phyloP scores from a whole-genome alignment of 2,888 invertebrate genomes.

The Candidula unifasciata region DNA sequence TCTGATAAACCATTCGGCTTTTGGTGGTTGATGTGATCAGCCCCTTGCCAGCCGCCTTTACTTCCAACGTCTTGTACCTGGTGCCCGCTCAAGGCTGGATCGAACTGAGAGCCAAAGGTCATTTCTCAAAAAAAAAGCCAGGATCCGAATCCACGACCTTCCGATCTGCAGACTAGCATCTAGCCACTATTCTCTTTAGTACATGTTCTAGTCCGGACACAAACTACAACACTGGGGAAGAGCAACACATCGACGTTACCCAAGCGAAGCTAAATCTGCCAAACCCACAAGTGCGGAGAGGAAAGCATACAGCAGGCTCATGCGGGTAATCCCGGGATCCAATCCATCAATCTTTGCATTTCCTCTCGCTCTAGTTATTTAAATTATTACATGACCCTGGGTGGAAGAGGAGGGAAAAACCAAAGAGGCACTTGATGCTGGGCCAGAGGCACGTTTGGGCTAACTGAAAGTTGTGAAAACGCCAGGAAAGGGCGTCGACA shows the following conservation, averaged over 20 bases:
- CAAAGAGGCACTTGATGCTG: not conserved
- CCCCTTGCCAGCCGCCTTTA: too few relatives aligned
- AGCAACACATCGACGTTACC: not conserved
- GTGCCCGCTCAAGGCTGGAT: too few relatives aligned
- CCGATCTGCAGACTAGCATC: too few relatives aligned
- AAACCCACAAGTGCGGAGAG: not conserved
- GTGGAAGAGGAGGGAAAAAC: not conserved
- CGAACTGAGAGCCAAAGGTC: too few relatives aligned
- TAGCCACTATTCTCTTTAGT: too few relatives aligned
- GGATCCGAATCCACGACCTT: too few relatives aligned
- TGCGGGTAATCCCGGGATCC: not conserved
- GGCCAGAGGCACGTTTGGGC: not conserved
- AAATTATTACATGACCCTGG: not conserved
- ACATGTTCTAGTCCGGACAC: not conserved
- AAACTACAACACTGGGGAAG: not conserved
- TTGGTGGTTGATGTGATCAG: too few relatives aligned
- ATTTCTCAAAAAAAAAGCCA: too few relatives aligned
- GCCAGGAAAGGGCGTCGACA: not conserved
- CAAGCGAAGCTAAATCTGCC: not conserved
- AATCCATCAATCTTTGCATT: not conserved
- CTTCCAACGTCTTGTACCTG: too few relatives aligned
- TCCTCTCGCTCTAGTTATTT: slow-evolving; percentile 1
- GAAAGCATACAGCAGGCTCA: not conserved
- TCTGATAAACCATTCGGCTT: too few relatives aligned
- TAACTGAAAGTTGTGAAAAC: not conserved